Conservation (phyloP, 1,140 invertebrate species). For the Drosophila nannoptera region DNA sequence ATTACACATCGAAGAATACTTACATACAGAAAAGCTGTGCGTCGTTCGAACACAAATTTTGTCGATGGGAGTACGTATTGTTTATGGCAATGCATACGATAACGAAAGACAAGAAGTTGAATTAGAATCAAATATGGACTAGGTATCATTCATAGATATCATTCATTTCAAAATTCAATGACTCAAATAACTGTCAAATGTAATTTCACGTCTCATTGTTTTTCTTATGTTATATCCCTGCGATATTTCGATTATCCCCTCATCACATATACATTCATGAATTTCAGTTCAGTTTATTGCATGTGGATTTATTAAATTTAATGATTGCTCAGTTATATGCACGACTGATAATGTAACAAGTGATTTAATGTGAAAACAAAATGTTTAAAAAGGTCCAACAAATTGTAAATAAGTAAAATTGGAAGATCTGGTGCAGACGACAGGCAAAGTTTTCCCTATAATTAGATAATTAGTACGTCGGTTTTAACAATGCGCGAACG, state of each 20-base stretch:
- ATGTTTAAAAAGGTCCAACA: conserved; percentile 18
- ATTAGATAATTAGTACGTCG: neutral
- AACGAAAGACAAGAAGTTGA: conserved; percentile 62
- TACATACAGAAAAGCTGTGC: too few species aligned
- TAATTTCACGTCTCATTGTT: conserved; percentile 29
- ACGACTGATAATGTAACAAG: conserved; percentile 19
- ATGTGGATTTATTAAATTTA: conserved; percentile 51
- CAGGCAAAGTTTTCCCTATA: conserved; percentile 32
- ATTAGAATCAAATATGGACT: conserved; percentile 49
- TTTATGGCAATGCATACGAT: too few species aligned
- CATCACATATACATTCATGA: too few species aligned
- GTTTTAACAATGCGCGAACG: conserved; percentile 27
- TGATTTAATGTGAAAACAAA: conserved; percentile 46
- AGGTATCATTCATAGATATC: too few species aligned
- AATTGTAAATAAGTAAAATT: conserved; percentile 12
- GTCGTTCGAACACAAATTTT: too few species aligned
- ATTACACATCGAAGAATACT: too few species aligned
- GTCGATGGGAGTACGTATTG: too few species aligned
- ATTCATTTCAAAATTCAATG: neutral
- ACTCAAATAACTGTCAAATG: neutral
- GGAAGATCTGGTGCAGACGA: conserved; percentile 36
- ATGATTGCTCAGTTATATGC: conserved; percentile 36
- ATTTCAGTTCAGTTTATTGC: conserved; percentile 28
- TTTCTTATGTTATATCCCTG: neutral
- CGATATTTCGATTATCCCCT: conserved; percentile 7